These are phyloP conservation scores for Calyptomena viridis DNA, from an alignment of 2,113 vertebrate species.

Conservation along the genomic window DNA sequence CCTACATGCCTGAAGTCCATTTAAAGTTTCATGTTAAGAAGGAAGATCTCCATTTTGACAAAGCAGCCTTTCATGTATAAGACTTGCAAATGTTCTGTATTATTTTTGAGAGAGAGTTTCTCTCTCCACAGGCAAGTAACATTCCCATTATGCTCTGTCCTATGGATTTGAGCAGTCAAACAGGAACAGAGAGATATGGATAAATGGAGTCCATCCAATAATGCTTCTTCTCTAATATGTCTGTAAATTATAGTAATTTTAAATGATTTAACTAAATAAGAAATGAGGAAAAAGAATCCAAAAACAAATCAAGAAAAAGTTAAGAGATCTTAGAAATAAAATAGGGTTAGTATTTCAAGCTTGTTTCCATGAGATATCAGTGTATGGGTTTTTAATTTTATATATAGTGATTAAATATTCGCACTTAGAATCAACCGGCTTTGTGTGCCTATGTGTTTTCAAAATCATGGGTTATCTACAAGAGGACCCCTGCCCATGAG, in stretches of 20 bases:
- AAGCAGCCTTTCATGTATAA: neutral
- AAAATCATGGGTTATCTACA: neutral
- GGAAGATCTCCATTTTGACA: neutral
- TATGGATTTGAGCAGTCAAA: neutral
- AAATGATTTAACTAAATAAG: neutral
- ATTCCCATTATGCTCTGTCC: neutral
- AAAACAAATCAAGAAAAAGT: neutral
- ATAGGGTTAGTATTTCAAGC: neutral
- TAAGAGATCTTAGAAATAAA: neutral
- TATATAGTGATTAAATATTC: neutral
- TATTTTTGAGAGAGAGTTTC: neutral
- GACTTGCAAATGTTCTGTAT: neutral
- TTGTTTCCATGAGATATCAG: neutral
- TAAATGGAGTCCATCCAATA: neutral
- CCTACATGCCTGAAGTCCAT: neutral
- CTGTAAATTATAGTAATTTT: neutral
- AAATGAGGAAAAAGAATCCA: neutral
- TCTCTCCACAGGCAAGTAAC: neutral
- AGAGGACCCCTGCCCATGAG: neutral
- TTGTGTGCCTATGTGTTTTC: neutral
- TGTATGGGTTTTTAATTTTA: neutral
- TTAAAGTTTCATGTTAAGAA: neutral
- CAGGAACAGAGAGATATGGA: neutral
- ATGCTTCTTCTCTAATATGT: neutral
- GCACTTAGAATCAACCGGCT: neutral